These are phyloP conservation scores for Phocoena phocoena DNA, from an alignment of 2,113 vertebrate genomes.

Conservation along the genomic window DNA sequence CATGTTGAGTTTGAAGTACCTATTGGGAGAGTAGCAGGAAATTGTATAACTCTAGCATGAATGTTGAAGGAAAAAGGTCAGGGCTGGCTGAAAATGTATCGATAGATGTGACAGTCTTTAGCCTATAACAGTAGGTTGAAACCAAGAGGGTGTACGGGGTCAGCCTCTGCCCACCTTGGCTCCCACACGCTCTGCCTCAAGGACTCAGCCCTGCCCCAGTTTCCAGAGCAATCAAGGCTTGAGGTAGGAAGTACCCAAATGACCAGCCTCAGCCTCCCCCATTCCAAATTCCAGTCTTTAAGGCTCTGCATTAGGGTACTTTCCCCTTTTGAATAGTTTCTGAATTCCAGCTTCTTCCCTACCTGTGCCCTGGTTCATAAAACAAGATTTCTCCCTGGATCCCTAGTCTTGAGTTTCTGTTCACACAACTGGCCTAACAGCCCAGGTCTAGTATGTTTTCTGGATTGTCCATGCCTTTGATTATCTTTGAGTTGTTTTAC, in stretches of 20 bases:
- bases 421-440: background rate
- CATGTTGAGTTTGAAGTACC: background rate
- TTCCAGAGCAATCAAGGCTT: background rate
- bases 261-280: background rate
- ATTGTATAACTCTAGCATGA: background rate
- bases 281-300: background rate
- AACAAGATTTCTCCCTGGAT: background rate
- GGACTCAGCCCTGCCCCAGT: background rate
- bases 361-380: background rate
- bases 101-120: background rate
- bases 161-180: background rate
- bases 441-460: background rate
- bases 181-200: background rate
- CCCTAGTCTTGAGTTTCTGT: background rate
- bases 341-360: background rate
- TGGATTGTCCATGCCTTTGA: background rate
- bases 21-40: background rate
- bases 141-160: background rate
- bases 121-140: background rate
- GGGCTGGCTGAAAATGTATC: background rate
- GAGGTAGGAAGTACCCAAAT: background rate
- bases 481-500: background rate
- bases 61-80: constrained; percentile 5
- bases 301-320: background rate
- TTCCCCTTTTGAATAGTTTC: background rate